Evolutionary conservation across 1,140 invertebrate genomes (phyloP).

Genomic region (Drosophila punjabiensis): DNA sequence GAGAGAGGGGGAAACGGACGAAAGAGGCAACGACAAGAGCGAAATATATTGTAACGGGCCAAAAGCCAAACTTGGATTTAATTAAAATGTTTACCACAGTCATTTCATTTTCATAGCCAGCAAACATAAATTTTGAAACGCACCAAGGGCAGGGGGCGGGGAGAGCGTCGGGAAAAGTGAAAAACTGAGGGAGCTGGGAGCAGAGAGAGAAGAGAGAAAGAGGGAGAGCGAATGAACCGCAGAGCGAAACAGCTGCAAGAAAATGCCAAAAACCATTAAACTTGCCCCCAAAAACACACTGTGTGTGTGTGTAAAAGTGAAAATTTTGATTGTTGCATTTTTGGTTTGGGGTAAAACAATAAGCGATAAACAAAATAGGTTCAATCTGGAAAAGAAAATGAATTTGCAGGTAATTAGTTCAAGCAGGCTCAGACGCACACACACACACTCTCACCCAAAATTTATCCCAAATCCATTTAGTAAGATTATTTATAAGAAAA

Average conservation of each 20-base stretch:
- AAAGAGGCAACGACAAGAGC: constrained; percentile 47
- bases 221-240: constrained; percentile 42
- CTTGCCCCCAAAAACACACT: constrained; percentile 48
- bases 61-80: constrained; percentile 83
- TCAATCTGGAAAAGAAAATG: constrained; percentile 63
- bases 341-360: constrained; percentile 34
- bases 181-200: constrained; percentile 4
- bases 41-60: constrained; percentile 80
- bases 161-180: constrained; percentile 13
- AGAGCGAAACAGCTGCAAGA: constrained; percentile 81
- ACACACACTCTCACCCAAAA: constrained; percentile 8
- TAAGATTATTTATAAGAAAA: constrained; percentile 82
- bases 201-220: background rate
- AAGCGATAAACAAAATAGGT: constrained; percentile 52
- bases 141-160: constrained; percentile 13
- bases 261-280: constrained; percentile 82
- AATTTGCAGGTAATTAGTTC: constrained; percentile 81
- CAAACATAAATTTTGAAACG: constrained; percentile 83
- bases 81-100: constrained; percentile 84
- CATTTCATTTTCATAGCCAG: constrained; percentile 83
- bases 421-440: constrained; percentile 53
- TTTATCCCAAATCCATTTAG: constrained; percentile 81
- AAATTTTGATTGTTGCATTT: constrained; percentile 78
- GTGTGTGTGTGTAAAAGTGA: too few species aligned
- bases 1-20: background rate